phyloP scores from a whole-genome alignment of 2,888 invertebrate genomes.

The Euplagia quadripunctaria region DNA sequence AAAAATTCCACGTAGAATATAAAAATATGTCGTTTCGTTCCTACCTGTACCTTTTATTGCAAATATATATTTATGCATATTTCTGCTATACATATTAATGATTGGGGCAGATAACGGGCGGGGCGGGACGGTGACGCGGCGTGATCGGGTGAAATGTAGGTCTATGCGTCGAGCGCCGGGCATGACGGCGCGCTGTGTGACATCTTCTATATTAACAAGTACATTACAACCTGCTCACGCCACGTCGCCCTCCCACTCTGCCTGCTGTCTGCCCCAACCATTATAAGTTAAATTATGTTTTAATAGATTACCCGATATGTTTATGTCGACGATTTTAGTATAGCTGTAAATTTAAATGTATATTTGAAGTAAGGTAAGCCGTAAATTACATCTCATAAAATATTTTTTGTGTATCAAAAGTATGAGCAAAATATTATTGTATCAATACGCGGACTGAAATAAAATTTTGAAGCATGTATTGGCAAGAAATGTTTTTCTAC shows the following conservation, averaged over 20 bases:
- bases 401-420: neutral
- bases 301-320: constrained; percentile 47
- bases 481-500: too few relatives aligned
- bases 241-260: too few relatives aligned
- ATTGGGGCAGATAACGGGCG: too few relatives aligned
- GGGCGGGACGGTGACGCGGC: too few relatives aligned
- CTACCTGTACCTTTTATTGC: constrained; percentile 57
- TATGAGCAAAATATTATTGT: too few relatives aligned
- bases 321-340: constrained; percentile 31
- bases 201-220: too few relatives aligned
- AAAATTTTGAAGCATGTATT: too few relatives aligned
- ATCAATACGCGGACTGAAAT: too few relatives aligned
- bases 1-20: constrained; percentile 58
- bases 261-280: neutral
- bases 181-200: too few relatives aligned
- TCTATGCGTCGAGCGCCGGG: too few relatives aligned
- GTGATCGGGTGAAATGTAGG: too few relatives aligned
- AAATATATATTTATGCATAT: constrained; percentile 54
- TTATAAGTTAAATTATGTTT: constrained; percentile 43
- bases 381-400: neutral
- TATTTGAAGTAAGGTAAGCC: neutral
- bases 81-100: neutral
- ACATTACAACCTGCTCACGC: too few relatives aligned
- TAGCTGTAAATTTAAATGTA: constrained; percentile 1
- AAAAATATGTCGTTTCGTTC: constrained; percentile 53